phyloP scores from a whole-genome alignment of 2,113 vertebrate genomes.

The Anarrhichthys ocellatus region DNA sequence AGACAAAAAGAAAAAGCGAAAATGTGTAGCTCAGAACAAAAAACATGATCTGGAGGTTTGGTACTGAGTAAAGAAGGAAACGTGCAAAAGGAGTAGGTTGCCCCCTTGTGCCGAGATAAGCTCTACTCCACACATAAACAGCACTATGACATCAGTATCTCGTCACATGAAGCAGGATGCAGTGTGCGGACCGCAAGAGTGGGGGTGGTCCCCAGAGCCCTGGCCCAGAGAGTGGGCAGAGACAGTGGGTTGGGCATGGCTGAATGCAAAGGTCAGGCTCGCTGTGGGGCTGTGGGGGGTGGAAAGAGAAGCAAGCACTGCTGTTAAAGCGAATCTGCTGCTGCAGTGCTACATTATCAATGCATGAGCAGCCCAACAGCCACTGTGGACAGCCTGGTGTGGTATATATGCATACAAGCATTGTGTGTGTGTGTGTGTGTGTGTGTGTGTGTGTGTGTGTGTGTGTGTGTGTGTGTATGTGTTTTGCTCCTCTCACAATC shows the following conservation, averaged over 20 bases:
- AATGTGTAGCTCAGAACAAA: neutral
- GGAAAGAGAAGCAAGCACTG: conserved; percentile 47
- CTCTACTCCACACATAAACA: conserved; percentile 16
- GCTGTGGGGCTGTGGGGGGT: conserved; percentile 58
- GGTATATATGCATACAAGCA: neutral
- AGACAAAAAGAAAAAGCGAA: neutral
- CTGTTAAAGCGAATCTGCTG: conserved; percentile 61
- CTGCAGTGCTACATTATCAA: conserved; percentile 65
- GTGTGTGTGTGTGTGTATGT: conserved; percentile 17
- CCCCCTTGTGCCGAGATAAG: conserved; percentile 54
- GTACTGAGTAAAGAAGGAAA: neutral
- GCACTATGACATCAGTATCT: conserved; percentile 44
- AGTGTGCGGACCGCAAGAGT: conserved; percentile 24
- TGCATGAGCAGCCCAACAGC: conserved; percentile 53
- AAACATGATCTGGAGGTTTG: neutral
- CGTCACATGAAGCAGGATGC: conserved; percentile 44
- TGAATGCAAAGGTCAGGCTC: conserved; percentile 71
- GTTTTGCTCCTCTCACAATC: neutral
- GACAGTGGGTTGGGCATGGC: conserved; percentile 52
- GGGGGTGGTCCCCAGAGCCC: conserved; percentile 42
- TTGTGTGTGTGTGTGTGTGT: conserved; percentile 12
- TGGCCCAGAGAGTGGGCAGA: conserved; percentile 34
- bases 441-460: conserved; percentile 10
- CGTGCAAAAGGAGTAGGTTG: conserved; percentile 43
- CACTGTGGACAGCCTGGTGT: conserved; percentile 11